A percentile compares a stretch with the other conserved stretches of the same genome.
These are phyloP conservation scores for Pitangus sulphuratus DNA, from an alignment of 2,797 vertebrate genomes.

Conservation along the genomic window DNA sequence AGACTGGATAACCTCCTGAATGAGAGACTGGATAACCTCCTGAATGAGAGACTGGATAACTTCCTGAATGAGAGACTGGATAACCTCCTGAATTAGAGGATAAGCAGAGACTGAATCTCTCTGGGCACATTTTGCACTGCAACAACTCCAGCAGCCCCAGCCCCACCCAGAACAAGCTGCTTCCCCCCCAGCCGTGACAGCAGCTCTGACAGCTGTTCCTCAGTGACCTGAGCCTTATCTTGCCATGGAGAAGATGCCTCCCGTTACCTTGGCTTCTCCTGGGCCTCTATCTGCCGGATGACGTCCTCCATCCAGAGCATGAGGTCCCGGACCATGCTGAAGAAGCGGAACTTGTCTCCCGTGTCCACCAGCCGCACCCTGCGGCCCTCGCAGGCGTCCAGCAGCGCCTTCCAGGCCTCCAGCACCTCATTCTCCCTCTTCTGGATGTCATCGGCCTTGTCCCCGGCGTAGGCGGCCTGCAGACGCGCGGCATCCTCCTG, in stretches of 20 bases:
- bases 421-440: conserved; percentile 94
- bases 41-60: background rate
- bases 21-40: background rate
- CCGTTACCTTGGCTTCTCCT: conserved; percentile 92
- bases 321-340: conserved; percentile 95
- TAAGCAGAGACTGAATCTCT: background rate
- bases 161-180: background rate
- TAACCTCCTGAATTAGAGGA: background rate
- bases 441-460: conserved; percentile 96
- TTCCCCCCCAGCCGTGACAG: background rate
- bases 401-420: conserved; percentile 92
- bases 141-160: background rate
- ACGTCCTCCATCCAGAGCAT: conserved; percentile 99
- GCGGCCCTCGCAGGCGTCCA: conserved; percentile 92
- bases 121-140: background rate
- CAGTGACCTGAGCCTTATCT: background rate
- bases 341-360: conserved; percentile 95
- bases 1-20: background rate
- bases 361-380: conserved; percentile 86
- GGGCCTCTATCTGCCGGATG: conserved; percentile 93
- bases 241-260: background rate
- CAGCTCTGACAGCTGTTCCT: background rate
- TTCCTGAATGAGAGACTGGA: background rate
- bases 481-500: conserved; percentile 93
- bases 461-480: conserved; percentile 93